These are phyloP conservation scores for Notolabrus celidotus DNA, from an alignment of 2,797 vertebrate species.

Conservation along the genomic window DNA sequence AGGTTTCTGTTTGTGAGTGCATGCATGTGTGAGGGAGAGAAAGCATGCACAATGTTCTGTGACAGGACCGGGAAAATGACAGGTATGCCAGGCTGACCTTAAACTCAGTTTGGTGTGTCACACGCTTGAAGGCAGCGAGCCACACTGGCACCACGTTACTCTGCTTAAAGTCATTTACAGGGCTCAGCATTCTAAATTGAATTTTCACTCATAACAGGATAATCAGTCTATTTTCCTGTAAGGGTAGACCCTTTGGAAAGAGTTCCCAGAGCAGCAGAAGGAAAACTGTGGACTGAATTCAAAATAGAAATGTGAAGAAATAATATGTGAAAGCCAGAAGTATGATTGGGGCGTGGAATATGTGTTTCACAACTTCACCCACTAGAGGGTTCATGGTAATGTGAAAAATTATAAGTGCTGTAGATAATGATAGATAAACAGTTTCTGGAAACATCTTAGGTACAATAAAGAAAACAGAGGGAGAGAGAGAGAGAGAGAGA, in stretches of 20 bases:
- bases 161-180: conserved; percentile 40
- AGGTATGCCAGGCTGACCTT: conserved; percentile 55
- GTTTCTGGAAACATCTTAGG: conserved; percentile 60
- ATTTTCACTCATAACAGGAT: conserved; percentile 62
- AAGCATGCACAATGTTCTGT: conserved; percentile 52
- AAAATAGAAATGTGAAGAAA: conserved; percentile 73
- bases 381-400: conserved; percentile 68
- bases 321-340: conserved; percentile 66
- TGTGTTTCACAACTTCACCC: conserved; percentile 74
- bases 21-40: conserved; percentile 22
- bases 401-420: conserved; percentile 76
- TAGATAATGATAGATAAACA: conserved; percentile 50
- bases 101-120: conserved; percentile 54
- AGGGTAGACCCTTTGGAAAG: conserved; percentile 65
- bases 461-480: conserved; percentile 50
- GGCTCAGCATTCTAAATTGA: conserved; percentile 47
- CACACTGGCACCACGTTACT: conserved; percentile 45
- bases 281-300: conserved; percentile 67
- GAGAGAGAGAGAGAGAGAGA: no score
- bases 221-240: conserved; percentile 69
- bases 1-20: conserved; percentile 25
- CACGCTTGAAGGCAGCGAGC: conserved; percentile 46
- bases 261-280: conserved; percentile 64
- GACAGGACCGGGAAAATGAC: conserved; percentile 57
- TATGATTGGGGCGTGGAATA: conserved; percentile 79